phyloP scores from a whole-genome alignment of 2,797 vertebrate species.

The Chrysocyon brachyurus region DNA sequence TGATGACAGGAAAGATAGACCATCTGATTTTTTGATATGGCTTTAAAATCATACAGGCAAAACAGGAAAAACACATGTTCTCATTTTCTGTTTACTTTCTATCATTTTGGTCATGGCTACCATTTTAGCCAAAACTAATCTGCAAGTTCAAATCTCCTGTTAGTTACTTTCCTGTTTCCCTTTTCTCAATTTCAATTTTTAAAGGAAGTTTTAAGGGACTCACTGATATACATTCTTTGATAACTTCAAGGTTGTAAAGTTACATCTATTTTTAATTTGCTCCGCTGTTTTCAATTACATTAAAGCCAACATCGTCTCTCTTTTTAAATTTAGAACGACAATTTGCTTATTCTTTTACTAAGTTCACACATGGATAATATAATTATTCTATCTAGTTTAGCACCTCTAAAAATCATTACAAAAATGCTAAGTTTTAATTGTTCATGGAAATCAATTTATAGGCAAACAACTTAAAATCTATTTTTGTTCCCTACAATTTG shows the following conservation, averaged over 20 bases:
- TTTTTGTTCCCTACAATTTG: constrained; percentile 67
- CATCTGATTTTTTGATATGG: constrained; percentile 26
- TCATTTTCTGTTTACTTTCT: constrained; percentile 59
- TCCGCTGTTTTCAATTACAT: background rate
- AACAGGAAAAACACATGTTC: background rate
- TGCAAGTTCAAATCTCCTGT: background rate
- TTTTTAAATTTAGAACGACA: constrained; percentile 44
- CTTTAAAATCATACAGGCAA: constrained; percentile 61
- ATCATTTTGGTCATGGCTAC: background rate
- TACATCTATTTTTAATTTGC: constrained; percentile 41
- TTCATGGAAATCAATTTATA: constrained; percentile 62
- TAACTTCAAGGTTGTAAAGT: constrained; percentile 10
- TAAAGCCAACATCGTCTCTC: constrained; percentile 18
- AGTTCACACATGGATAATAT: background rate
- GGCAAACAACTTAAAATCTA: constrained; percentile 69
- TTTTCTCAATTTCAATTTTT: constrained; percentile 29
- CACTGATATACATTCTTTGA: background rate
- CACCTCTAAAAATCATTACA: constrained; percentile 56
- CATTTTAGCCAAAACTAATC: constrained; percentile 2
- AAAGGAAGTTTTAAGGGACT: background rate
- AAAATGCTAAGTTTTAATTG: constrained; percentile 67
- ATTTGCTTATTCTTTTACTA: constrained; percentile 6
- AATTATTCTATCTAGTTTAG: constrained; percentile 55
- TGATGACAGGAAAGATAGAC: background rate
- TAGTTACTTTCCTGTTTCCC: constrained; percentile 30